Conservation (phyloP, 2,113 vertebrate species). For the Rhynchopsitta pachyrhyncha region DNA sequence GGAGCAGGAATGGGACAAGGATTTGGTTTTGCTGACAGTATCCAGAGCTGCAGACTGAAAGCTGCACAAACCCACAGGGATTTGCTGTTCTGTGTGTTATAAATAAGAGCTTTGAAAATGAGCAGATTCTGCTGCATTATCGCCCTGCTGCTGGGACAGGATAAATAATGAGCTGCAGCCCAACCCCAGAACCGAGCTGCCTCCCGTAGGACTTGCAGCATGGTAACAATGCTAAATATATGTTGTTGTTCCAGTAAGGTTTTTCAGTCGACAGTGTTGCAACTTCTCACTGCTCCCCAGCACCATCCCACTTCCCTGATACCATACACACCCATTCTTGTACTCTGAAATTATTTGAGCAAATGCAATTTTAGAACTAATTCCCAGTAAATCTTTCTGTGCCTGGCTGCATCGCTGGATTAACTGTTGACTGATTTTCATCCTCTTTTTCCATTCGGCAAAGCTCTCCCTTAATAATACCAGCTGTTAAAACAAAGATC, state of each 20-base stretch:
- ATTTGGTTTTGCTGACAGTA: constrained; percentile 20
- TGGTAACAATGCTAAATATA: constrained; percentile 59
- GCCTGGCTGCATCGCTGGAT: constrained; percentile 28
- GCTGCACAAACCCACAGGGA: constrained; percentile 12
- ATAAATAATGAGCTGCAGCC: constrained; percentile 12
- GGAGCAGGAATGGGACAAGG: background rate
- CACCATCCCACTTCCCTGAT: background rate
- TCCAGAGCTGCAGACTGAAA: constrained; percentile 41
- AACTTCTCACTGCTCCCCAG: constrained; percentile 1
- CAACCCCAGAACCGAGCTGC: background rate
- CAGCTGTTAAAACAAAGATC: constrained; percentile 66
- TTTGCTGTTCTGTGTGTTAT: background rate
- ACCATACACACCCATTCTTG: constrained; percentile 2
- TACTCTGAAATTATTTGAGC: background rate
- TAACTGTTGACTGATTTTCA: constrained; percentile 44
- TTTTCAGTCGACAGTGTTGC: constrained; percentile 34
- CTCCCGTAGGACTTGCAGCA: constrained; percentile 31
- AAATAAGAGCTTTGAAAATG: constrained; percentile 55
- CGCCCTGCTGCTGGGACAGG: background rate
- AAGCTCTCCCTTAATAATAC: constrained; percentile 23
- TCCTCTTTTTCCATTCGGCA: background rate
- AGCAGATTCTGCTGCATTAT: constrained; percentile 19
- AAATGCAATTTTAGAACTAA: constrained; percentile 30
- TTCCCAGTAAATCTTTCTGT: constrained; percentile 36
- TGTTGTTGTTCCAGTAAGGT: background rate